Base-by-base conservation (phyloP, 1,140 invertebrate species). In the Drosophila aff. region DNA sequence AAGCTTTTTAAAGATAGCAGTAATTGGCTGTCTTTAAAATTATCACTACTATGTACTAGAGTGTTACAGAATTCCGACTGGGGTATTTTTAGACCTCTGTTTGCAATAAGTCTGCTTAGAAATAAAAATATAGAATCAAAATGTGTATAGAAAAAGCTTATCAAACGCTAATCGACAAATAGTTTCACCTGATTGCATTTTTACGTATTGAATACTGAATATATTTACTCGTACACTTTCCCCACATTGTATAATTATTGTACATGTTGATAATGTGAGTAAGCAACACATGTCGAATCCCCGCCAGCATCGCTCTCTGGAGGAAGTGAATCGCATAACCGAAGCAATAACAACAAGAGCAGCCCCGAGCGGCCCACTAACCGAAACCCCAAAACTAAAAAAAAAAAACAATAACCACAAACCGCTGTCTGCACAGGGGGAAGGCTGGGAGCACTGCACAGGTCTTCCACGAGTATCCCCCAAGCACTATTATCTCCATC, bases 281-380 rank as follows among this genome's bases (percentile, higher is more conserved):
- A 21, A 57, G 36, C 53, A 40, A 67, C 83, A 89, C 80, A 89
- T 89, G 84, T 76, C 52, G 50, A 65, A 65, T 82, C 60, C 76
- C 83, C 79, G 65, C 68, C 74, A 40, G 63, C 57, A 69, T 57
- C 64, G 41, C 77, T 57, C 57, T 69, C 64, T 49, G 52, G 78
- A 81, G 84, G 85, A 89, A 89, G 81, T 81, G 61, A 63, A 79
- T 75, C 59, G 69, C 59, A 66, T 59, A 50, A 76, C 43, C 41
- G 18, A 55, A 16, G 23, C 43, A 72, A 40, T 53, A 77, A 44
- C 47, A 77, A 65, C 44, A 53, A 26, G 36, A 38, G 28, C 28
- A 36, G 63, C 78, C 82, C 82, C 82, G n/a, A 79, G 60, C 85
- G 85, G 78, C 85, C 77, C 84, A 89, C 81, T 89, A 84, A 87